Evolutionary conservation across 2,113 vertebrate genomes (phyloP), one percentile per base, ranked within the genome.

Genomic region (Cardinalis cardinalis): DNA sequence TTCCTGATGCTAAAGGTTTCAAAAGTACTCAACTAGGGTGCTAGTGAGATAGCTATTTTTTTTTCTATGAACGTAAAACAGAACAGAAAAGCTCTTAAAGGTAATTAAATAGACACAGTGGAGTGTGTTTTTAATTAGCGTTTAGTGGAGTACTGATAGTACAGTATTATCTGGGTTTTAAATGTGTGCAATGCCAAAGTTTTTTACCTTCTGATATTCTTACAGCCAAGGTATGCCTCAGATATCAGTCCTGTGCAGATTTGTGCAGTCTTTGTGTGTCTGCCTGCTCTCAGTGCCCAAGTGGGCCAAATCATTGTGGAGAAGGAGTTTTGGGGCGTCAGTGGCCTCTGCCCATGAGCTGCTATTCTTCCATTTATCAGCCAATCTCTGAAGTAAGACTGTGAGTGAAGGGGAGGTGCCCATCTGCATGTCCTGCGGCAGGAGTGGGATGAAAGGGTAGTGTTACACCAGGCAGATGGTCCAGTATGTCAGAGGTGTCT

Each of bases 251-350:
- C 41, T 52, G 16, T 43, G 51, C 78, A 80, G 59, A 41, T 12
- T 15, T 56, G 23, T 0, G 7, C 38, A 24, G 28, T 64, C 21
- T 52, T 17, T 40, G 38, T 24, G 19, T 71, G 34, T 34, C 40
- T 71, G 28, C 48, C 12, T 2, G 2, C 7, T 64, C 55, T 46
- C 14, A 18, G 16, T 44, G 41, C 15, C 34, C 34, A 26, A 7
- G 4, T 52, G 13, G 46, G 7, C 20, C 0, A 1, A 23, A 29
- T 29, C 15, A 20, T 2, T 2, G 14, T 18, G 32, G 36, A 36
- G n/a, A 16, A 43, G 55, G 69, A 48, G 51, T 23, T 53, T 12
- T 52, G 48, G 38, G 28, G 31, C 14, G 16, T 59, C 41, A 4
- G 24, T 3, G 32, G 34, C 38, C 41, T 69, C 14, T 70, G 55